These are phyloP conservation scores for Bungarus multicinctus DNA, from an alignment of 2,113 vertebrate genomes.

Conservation along the genomic window DNA sequence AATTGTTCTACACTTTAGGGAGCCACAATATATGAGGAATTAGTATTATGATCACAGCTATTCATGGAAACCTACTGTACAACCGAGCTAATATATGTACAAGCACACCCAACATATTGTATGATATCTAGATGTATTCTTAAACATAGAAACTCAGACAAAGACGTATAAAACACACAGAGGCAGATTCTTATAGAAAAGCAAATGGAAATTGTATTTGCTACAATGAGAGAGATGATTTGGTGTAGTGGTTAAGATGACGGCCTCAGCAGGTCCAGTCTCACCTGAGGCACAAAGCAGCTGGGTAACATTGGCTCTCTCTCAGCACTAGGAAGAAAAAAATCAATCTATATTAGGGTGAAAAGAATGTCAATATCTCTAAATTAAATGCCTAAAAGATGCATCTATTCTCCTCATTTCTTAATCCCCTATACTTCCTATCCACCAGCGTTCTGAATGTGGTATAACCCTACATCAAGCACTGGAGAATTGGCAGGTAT, in stretches of 20 bases:
- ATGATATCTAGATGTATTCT: not conserved
- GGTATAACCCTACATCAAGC: not conserved
- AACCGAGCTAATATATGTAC: not conserved
- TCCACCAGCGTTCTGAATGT: not conserved
- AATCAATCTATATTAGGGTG: not conserved
- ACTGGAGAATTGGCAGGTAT: not conserved
- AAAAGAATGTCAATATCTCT: not conserved
- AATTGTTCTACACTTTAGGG: not conserved
- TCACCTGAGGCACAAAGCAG: not conserved
- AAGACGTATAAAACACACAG: not conserved
- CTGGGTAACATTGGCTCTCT: no score
- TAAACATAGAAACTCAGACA: not conserved
- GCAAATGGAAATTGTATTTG: not conserved
- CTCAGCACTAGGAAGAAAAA: not conserved
- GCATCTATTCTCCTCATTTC: not conserved
- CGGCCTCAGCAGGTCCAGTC: not conserved
- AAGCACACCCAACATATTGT: not conserved
- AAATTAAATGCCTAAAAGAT: not conserved
- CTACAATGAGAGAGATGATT: no score
- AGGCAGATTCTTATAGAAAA: not conserved
- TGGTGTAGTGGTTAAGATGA: no score
- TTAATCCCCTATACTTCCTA: not conserved
- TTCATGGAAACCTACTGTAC: not conserved
- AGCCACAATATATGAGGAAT: not conserved
- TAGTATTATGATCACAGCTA: not conserved